Percentiles rank a stretch among this genome's conserved stretches.
These are phyloP conservation scores for Trichogramma dendrolimi DNA, from an alignment of 2,888 invertebrate genomes.

Conservation along the genomic window DNA sequence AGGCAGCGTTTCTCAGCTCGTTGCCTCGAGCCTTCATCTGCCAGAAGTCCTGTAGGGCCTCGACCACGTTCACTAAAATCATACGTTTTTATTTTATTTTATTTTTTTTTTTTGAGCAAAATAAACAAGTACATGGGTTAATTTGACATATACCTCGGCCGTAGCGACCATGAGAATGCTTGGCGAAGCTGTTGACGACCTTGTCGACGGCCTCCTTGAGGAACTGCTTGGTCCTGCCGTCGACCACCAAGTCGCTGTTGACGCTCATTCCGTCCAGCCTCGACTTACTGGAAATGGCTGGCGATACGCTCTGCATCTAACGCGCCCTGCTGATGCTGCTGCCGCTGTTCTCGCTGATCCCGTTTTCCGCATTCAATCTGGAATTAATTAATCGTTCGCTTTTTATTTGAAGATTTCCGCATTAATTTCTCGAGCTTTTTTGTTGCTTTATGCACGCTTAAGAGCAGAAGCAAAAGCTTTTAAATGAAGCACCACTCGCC, in stretches of 20 bases:
- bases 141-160: conserved; percentile 59
- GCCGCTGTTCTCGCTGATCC: not conserved
- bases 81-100: conserved; percentile 11
- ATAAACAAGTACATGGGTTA: not conserved
- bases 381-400: not conserved
- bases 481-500: no score
- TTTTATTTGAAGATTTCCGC: not conserved
- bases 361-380: not conserved
- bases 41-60: conserved; percentile 95
- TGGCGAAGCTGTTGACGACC: conserved; percentile 70
- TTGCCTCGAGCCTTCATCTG: conserved; percentile 90
- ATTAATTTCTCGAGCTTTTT: no score
- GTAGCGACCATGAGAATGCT: conserved; percentile 64
- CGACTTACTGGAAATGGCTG: conserved; percentile 47
- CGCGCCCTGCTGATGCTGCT: conserved; percentile 33
- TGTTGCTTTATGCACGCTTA: no score
- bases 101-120: not conserved
- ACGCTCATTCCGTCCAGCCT: conserved; percentile 50
- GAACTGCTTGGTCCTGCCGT: conserved; percentile 58
- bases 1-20: conserved; percentile 80
- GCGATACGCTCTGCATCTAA: conserved; percentile 50
- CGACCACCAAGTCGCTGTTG: conserved; percentile 50
- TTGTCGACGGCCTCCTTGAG: conserved; percentile 70
- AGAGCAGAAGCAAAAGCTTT: no score
- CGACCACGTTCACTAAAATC: conserved; percentile 84